These are phyloP conservation scores for Hermaeophaga mercurialis DNA, from an alignment of 2,888 invertebrate genomes.

Conservation along the genomic window DNA sequence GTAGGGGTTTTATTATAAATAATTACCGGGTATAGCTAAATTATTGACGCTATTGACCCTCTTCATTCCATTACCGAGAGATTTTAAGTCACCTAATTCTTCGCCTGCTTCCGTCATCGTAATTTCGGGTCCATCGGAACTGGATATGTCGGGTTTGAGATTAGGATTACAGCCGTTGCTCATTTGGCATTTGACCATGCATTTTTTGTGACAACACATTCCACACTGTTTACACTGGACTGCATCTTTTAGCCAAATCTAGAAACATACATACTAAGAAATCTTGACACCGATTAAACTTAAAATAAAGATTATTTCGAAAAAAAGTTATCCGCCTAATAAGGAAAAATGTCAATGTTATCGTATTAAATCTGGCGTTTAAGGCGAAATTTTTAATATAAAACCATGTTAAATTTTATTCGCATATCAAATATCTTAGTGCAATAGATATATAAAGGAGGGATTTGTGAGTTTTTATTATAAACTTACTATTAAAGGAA, in stretches of 20 bases:
- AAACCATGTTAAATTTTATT: no score
- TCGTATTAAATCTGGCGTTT: no score
- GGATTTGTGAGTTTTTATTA: no score
- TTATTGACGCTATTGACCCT: constrained; percentile 74
- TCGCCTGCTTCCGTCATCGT: constrained; percentile 57
- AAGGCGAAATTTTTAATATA: no score
- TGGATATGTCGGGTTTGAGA: constrained; percentile 41
- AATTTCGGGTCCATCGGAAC: constrained; percentile 58
- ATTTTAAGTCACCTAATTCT: constrained; percentile 39
- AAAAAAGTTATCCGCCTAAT: no score
- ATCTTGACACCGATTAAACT: no score
- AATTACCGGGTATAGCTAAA: constrained; percentile 65
- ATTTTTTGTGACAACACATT: constrained; percentile 95
- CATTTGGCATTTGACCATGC: constrained; percentile 83
- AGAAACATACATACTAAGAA: no score
- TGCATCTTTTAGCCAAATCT: constrained; percentile 97
- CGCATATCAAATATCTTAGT: no score
- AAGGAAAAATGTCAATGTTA: no score
- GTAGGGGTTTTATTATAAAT: not conserved
- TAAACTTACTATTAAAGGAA: no score
- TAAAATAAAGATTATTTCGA: no score
- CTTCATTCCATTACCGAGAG: constrained; percentile 62
- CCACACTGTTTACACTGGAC: constrained; percentile 89
- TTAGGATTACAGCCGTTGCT: constrained; percentile 64
- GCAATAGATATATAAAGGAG: no score